Evolutionary conservation across 2,888 invertebrate genomes (phyloP), one percentile per base, ranked within the genome.

Genomic region (Smittia sp.): DNA sequence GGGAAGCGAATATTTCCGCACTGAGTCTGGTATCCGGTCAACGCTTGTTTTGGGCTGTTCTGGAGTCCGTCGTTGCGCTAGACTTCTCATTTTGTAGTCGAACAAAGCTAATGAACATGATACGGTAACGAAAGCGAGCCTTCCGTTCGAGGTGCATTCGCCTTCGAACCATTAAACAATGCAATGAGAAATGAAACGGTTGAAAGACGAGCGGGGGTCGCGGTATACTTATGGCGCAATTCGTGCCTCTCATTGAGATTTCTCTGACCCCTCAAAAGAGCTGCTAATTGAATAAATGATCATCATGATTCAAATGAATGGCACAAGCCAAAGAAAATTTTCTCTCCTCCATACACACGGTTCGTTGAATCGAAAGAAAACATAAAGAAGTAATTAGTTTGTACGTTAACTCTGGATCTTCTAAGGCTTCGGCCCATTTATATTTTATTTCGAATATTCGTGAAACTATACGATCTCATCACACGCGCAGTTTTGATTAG

Each of bases 1-100:
- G 46, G 24, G 68, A 22, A 38, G 38, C n/a, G 20, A 68, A 46
- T 68, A 68, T 68, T 68, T 68, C 68, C 68, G 68, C 68, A 68
- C 24, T 65, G 39, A 68, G 39, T 18, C 41, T 68, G 68, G 41
- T 68, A 18, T 68, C 68, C 68, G 68, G 68, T 68, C 68, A 46
- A 46, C 46, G 11, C 46, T 46, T 46, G 2, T 32, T 32, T 32
- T 32, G 32, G 32, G 32, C 32, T 32, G 32, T 32, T 32, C 32
- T 32, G 32, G 32, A 9, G 32, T 32, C 32, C 32, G 32, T 32
- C 32, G 32, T 32, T 32, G 9, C 32, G 9, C 32, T 6, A 32
- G 32, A 32, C 32, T 32, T 32, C 32, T 32, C 32, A 9, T 32
- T 32, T 32, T 32, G 32, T 32, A 6, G 32, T 32, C 9, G 4